Conservation (phyloP, 2,888 invertebrate genomes). For the Hydrotaea diabolus region DNA sequence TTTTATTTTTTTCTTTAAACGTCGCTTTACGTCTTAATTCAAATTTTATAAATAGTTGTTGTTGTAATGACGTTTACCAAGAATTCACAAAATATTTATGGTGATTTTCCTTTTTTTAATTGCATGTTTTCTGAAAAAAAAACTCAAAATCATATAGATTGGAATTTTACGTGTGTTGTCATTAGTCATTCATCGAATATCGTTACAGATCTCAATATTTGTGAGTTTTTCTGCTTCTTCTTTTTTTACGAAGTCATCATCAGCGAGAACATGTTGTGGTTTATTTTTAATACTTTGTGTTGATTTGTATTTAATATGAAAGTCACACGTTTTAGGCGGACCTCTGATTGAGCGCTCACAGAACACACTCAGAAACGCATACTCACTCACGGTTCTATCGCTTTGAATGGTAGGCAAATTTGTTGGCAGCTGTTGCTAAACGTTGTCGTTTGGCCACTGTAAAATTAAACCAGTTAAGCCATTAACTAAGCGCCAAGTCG, state of each 20-base stretch:
- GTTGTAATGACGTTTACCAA: constrained; percentile 21
- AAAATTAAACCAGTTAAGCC: neutral
- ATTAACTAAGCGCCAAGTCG: neutral
- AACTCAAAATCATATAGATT: constrained; percentile 22
- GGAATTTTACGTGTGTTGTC: constrained; percentile 45
- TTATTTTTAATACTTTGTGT: neutral
- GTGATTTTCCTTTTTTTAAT: neutral
- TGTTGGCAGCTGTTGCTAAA: neutral
- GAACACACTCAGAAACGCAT: neutral
- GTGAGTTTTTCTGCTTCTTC: neutral
- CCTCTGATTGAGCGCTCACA: neutral
- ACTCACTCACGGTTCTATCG: neutral
- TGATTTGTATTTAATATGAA: constrained; percentile 38
- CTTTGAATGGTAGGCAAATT: neutral
- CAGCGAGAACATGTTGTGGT: neutral
- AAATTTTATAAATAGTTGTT: constrained; percentile 26
- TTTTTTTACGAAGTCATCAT: constrained; percentile 12
- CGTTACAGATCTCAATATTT: constrained; percentile 43
- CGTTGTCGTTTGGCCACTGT: neutral
- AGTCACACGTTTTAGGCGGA: constrained; percentile 43
- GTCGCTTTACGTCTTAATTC: constrained; percentile 7
- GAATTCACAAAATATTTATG: constrained; percentile 3
- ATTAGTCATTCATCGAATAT: constrained; percentile 44
- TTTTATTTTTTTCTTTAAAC: constrained; percentile 10
- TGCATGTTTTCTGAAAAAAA: neutral